These are phyloP conservation scores for Cecropterus lyciades DNA, from an alignment of 1,140 invertebrate species.

Conservation along the genomic window DNA sequence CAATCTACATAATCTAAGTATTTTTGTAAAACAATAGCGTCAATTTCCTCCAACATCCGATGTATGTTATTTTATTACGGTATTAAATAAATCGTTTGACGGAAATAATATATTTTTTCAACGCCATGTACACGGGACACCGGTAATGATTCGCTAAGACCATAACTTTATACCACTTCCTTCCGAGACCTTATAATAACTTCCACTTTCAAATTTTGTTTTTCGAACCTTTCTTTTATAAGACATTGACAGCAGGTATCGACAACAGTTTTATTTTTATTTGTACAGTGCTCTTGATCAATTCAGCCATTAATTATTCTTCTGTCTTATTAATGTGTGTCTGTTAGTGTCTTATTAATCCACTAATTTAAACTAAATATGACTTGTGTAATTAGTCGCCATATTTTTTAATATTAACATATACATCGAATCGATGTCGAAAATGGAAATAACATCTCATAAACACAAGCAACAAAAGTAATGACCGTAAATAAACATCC, in stretches of 20 bases:
- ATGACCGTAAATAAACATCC: background rate
- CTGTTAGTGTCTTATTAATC: too few relatives aligned
- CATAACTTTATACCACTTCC: constrained; percentile 76
- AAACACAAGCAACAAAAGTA: background rate
- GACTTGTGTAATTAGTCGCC: too few relatives aligned
- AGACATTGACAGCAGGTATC: background rate
- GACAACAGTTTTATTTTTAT: too few relatives aligned
- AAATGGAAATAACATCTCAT: too few relatives aligned
- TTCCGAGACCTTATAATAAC: constrained; percentile 79
- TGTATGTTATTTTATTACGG: constrained; percentile 52
- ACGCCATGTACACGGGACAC: constrained; percentile 43
- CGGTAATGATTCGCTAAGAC: constrained; percentile 70
- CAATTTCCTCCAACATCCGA: constrained; percentile 29
- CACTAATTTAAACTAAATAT: too few relatives aligned
- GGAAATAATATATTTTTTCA: constrained; percentile 64
- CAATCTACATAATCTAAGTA: too few relatives aligned
- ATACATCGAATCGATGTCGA: too few relatives aligned
- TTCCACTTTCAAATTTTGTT: constrained; percentile 44
- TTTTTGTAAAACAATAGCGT: background rate
- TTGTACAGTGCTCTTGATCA: too few relatives aligned
- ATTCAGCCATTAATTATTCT: too few relatives aligned
- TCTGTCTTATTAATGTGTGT: too few relatives aligned
- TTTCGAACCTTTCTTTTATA: constrained; percentile 31
- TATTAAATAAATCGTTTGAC: constrained; percentile 60
- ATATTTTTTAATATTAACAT: too few relatives aligned